Conservation (phyloP, 2,888 invertebrate species). For the Cactoblastis cactorum region DNA sequence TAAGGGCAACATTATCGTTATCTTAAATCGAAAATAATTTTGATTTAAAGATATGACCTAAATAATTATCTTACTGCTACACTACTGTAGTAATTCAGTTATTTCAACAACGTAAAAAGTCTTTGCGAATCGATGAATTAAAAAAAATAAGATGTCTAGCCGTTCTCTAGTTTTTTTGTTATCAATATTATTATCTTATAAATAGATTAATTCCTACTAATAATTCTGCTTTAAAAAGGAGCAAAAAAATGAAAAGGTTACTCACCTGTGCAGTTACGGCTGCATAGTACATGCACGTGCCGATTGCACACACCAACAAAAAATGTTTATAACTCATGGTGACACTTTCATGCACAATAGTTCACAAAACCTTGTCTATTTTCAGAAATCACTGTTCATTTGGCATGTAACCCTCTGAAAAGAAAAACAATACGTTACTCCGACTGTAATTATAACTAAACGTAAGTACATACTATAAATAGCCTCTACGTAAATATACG, state of each 20-base stretch:
- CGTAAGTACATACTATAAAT: too few relatives aligned
- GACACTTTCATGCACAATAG: conserved; percentile 9
- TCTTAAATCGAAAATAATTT: too few relatives aligned
- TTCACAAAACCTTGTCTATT: conserved; percentile 3
- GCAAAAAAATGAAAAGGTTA: neutral
- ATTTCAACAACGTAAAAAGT: too few relatives aligned
- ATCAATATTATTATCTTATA: neutral
- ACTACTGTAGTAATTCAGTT: too few relatives aligned
- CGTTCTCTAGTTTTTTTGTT: neutral
- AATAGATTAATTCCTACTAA: neutral
- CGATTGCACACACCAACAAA: conserved; percentile 41
- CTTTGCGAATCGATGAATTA: too few relatives aligned
- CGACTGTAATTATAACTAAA: neutral
- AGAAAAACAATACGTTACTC: conserved; percentile 3
- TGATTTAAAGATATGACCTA: too few relatives aligned
- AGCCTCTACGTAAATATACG: too few relatives aligned
- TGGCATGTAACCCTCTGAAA: conserved; percentile 1
- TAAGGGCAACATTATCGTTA: neutral
- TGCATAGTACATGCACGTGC: conserved; percentile 37
- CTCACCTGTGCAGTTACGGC: conserved; percentile 45
- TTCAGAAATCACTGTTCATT: conserved; percentile 10
- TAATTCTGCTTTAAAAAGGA: neutral
- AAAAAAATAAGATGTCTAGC: too few relatives aligned
- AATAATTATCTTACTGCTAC: too few relatives aligned
- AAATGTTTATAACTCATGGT: conserved; percentile 26